These are phyloP conservation scores for Adoxophyes honmai DNA, from an alignment of 1,140 invertebrate genomes.

Conservation along the genomic window DNA sequence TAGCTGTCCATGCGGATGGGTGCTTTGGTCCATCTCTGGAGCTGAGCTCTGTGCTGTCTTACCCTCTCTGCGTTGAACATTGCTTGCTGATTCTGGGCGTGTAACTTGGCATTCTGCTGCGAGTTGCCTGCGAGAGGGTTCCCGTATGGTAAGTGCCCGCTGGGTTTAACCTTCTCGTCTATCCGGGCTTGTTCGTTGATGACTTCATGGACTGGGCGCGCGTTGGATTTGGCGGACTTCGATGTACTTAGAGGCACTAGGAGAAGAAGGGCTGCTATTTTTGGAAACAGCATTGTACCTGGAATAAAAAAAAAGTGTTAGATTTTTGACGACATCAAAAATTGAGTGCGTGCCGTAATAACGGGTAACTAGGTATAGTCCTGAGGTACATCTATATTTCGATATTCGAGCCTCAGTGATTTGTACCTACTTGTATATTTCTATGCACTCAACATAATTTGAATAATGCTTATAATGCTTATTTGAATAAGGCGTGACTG, in stretches of 20 bases:
- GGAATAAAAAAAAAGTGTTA: slow-evolving; percentile 39
- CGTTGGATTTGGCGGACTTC: slow-evolving; percentile 39
- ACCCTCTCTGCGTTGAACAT: slow-evolving; percentile 68
- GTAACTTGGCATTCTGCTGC: slow-evolving; percentile 52
- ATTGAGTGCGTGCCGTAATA: no score
- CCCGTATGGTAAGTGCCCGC: slow-evolving; percentile 46
- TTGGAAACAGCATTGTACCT: slow-evolving; percentile 43
- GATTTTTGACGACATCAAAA: no score
- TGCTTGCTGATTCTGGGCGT: slow-evolving; percentile 64
- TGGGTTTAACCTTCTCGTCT: slow-evolving; percentile 43
- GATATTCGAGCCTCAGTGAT: no score
- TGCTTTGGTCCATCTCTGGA: slow-evolving; percentile 53
- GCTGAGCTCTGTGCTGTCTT: slow-evolving; percentile 61
- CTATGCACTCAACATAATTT: no score
- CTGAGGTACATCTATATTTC: no score
- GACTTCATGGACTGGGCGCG: slow-evolving; percentile 57
- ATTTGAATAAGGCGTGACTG: no score
- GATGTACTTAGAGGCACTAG: slow-evolving; percentile 34
- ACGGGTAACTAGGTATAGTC: no score
- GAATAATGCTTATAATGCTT: no score
- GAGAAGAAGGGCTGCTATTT: slow-evolving; percentile 28
- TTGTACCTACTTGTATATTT: no score
- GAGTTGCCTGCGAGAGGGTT: slow-evolving; percentile 65
- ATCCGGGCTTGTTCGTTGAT: slow-evolving; percentile 61
- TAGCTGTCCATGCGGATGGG: slow-evolving; percentile 58